Evolutionary conservation across 2,888 invertebrate genomes (phyloP), one percentile per base, ranked within the genome.

Genomic region (Agrochola litura): DNA sequence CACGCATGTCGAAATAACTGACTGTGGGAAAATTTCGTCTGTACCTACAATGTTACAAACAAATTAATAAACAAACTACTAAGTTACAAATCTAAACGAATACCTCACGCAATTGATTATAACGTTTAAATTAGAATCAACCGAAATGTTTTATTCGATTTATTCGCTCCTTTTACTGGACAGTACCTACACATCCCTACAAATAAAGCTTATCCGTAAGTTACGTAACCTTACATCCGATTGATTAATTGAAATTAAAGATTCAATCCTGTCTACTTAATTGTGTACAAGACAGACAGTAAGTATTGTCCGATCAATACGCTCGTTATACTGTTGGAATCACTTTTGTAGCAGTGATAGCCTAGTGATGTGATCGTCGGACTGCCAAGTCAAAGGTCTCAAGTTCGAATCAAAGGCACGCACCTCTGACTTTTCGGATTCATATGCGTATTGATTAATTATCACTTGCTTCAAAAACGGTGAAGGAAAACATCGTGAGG

Each of bases 211-310:
- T 54, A 82, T 79, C 79, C 67, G 72, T 68, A 67, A 72, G 25
- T 54, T 19, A 79, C 54, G 46, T 64, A 84, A 46, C n/a, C 14
- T 30, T 19, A 61, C 66, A 69, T 69, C 58, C 52, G 43, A 79
- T 70, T 79, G 70, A 82, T 79, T 73, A 73, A 84, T 82, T 79
- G 81, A 80, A 82, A 82, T 82, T 70, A 80, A 87, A 86, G 84
- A 84, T 80, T 83, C 86, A 87, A 82, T 77, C 76, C 77, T 80
- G 87, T 83, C 58, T 54, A 16, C 30, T 43, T 83, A 72, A 83
- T 67, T 72, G 60, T 46, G 30, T 70, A 79, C 56, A n/a, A n/a
- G 25, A 43, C 43, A 43, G 61, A 54, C 58, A 19, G 12, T 41
- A 75, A n/a, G 43, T 68, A 70, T 67, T 77, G 49, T 14, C 19